Evolutionary conservation across 1,140 invertebrate species (phyloP).

Genomic region (Papilio polytes): DNA sequence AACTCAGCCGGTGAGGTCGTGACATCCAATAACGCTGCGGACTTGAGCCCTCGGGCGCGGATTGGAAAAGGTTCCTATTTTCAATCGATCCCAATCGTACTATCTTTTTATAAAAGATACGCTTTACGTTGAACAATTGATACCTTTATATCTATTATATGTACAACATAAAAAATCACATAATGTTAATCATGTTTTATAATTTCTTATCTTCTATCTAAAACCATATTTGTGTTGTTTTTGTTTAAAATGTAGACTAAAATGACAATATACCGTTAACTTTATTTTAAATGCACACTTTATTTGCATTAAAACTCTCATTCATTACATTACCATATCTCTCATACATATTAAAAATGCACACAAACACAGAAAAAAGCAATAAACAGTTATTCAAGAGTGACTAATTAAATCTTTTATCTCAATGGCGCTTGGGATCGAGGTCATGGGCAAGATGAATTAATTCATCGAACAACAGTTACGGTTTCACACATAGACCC

Average conservation of each 20-base stretch:
- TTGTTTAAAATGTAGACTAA: constrained; percentile 3
- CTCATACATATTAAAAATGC: constrained; percentile 29
- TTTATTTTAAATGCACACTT: background rate
- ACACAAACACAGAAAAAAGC: constrained; percentile 6
- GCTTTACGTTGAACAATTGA: constrained; percentile 6
- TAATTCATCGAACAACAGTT: constrained; percentile 56
- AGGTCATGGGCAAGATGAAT: constrained; percentile 34
- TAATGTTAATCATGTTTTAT: too few species aligned
- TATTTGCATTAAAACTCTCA: constrained; percentile 1
- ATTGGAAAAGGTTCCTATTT: constrained; percentile 39
- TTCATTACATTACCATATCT: constrained; percentile 16
- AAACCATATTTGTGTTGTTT: background rate
- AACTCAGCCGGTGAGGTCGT: constrained; percentile 33
- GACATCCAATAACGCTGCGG: constrained; percentile 36
- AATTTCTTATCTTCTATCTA: background rate
- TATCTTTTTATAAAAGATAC: constrained; percentile 30
- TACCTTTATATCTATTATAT: background rate
- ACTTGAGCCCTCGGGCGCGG: constrained; percentile 23
- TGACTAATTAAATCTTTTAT: constrained; percentile 17
- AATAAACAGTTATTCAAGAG: constrained; percentile 21
- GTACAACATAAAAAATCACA: background rate
- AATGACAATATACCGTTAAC: constrained; percentile 7
- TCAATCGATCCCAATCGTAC: constrained; percentile 14
- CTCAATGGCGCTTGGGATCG: constrained; percentile 24
- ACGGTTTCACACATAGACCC: constrained; percentile 48